These are phyloP conservation scores for Jaculus jaculus DNA, from an alignment of 2,113 vertebrate species.

Conservation along the genomic window DNA sequence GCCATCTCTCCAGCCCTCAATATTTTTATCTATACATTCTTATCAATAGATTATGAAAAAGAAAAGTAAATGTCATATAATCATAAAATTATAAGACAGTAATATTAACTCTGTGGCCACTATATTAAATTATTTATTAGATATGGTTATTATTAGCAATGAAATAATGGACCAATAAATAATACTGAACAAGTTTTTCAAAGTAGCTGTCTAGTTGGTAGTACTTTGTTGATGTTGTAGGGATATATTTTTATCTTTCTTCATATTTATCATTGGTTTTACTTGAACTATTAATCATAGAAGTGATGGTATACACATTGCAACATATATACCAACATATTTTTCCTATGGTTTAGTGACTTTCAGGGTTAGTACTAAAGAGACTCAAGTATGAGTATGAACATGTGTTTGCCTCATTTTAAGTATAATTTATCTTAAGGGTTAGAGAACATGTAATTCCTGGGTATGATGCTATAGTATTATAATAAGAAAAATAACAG, in stretches of 20 bases:
- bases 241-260: constrained; percentile 41
- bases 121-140: not conserved
- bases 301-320: constrained; percentile 37
- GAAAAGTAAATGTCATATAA: not conserved
- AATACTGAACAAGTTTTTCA: not conserved
- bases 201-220: not conserved
- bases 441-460: constrained; percentile 36
- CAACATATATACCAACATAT: constrained; percentile 44
- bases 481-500: constrained; percentile 20
- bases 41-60: constrained; percentile 49
- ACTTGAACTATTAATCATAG: constrained; percentile 40
- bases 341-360: constrained; percentile 25
- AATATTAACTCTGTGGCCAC: not conserved
- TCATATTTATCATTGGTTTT: constrained; percentile 14
- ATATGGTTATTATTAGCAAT: constrained; percentile 11
- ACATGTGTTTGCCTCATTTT: constrained; percentile 48
- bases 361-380: not conserved
- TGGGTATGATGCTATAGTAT: not conserved
- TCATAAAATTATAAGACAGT: not conserved
- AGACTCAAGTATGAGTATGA: not conserved
- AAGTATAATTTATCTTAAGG: constrained; percentile 32
- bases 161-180: not conserved
- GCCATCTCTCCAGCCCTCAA: no score
- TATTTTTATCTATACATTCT: not conserved
- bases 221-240: not conserved